Evolutionary conservation across 2,113 vertebrate genomes (phyloP), one percentile per base, ranked within the genome.

Genomic region (Pomatostomus ruficeps): DNA sequence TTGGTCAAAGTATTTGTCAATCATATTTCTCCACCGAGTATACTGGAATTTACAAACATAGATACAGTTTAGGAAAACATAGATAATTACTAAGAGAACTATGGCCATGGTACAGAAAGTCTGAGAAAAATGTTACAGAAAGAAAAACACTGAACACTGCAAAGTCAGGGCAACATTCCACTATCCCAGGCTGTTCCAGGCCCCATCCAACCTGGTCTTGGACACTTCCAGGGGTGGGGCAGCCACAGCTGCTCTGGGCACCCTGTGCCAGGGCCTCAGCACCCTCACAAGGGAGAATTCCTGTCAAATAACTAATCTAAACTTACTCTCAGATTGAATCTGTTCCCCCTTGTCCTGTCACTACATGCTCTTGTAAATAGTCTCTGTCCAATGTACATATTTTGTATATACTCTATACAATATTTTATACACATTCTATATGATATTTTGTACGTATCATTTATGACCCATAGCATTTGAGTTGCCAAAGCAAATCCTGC

Each of bases 101-200:
- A n/a, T n/a, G n/a, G n/a, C n/a, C n/a, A n/a, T n/a, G n/a, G n/a
- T n/a, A n/a, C n/a, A n/a, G n/a, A n/a, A n/a, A n/a, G n/a, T n/a
- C n/a, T n/a, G n/a, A n/a, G n/a, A n/a, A n/a, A n/a, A n/a, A n/a
- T n/a, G n/a, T n/a, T n/a, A n/a, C n/a, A n/a, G n/a, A n/a, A n/a
- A n/a, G n/a, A n/a, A n/a, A n/a, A n/a, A n/a, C n/a, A n/a, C n/a
- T n/a, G n/a, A n/a, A n/a, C n/a, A n/a, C n/a, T n/a, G n/a, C n/a
- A n/a, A n/a, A n/a, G n/a, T n/a, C 17, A 42, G 17, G 7, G 29
- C 7, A 17, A 54, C 6, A 6, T 68, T 46, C 21, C 21, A 42
- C n/a, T 8, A 35, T 4, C 1, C 12, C 46, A 61, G 35, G 1
- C 0, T 54, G n/a, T 17, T 26, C 14, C 2, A 3, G 48, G 54